Evolutionary conservation across 64 coral and sea anemone species (phyloP).

Genomic region (Actinia equina): DNA sequence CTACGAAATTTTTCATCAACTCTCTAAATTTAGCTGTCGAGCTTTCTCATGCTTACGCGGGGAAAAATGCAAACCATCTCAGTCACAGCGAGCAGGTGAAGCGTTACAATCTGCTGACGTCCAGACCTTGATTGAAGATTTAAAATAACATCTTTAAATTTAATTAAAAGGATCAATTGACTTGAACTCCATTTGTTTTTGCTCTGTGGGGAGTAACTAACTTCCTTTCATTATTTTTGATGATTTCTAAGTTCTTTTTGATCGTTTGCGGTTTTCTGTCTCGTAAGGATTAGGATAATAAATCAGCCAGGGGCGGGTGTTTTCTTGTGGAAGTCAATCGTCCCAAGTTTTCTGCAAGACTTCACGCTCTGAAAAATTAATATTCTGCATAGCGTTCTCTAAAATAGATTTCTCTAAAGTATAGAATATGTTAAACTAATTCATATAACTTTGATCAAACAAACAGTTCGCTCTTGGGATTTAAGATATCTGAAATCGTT

Average conservation of each 20-base stretch:
- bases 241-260: not conserved
- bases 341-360: not conserved
- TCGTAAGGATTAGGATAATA: not conserved
- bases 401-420: not conserved
- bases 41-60: too few relatives aligned
- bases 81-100: not conserved
- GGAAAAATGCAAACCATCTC: not conserved
- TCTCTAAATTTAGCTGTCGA: too few relatives aligned
- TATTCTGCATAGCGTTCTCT: not conserved
- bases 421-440: too few relatives aligned
- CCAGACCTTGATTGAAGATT: not conserved
- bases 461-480: too few relatives aligned
- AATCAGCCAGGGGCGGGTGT: not conserved
- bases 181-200: not conserved
- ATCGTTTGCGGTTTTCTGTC: not conserved
- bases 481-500: too few relatives aligned
- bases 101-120: not conserved
- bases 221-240: too few relatives aligned
- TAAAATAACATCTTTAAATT: slow-evolving; percentile 5
- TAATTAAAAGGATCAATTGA: not conserved
- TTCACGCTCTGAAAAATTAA: not conserved
- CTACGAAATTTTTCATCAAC: too few relatives aligned
- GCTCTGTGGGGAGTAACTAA: not conserved
- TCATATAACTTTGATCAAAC: too few relatives aligned
- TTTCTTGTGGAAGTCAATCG: not conserved